Evolutionary conservation across 2,888 invertebrate genomes (phyloP), one percentile per base, ranked within the genome.

Genomic region (Diloba caeruleocephala): DNA sequence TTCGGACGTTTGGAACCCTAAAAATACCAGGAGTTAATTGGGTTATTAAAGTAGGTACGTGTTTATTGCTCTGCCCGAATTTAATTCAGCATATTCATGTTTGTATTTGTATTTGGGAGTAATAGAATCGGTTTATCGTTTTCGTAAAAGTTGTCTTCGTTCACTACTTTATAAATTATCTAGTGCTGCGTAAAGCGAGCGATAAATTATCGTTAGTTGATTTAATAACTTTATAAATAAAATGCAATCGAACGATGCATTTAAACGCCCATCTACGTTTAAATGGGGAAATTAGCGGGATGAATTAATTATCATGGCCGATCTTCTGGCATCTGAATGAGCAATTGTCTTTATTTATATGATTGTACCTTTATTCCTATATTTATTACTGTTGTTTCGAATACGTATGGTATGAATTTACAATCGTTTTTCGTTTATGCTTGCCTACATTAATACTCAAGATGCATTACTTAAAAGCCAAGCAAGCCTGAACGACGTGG

Each of bases 261-360:
- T 56, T 69, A 53, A 69, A 38, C 51, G n/a, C n/a, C n/a, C n/a
- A n/a, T n/a, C n/a, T n/a, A n/a, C n/a, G 44, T 64, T 54, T 73
- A 52, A 53, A 69, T 58, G 41, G 58, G 55, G 29, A 54, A 58
- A 63, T 59, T 38, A 32, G 49, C 37, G 14, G 50, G 49, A 63
- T 73, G 56, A 50, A 69, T 69, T 69, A 58, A 69, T 69, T 48
- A 39, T 53, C 28, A 21, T 43, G 59, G 46, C 25, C 32, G 53
- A 54, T 63, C 49, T 44, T 39, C n/a, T 21, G 70, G 65, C 64
- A 65, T 63, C 42, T 64, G 64, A 69, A 64, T 69, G 64, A 64
- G 44, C 64, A 57, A 69, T 65, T 65, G 64, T 65, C 44, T 69
- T 52, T 48, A 58, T 70, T 58, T 65, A 51, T 69, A 57, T 53